Evolutionary conservation across 2,113 vertebrate genomes (phyloP).

Genomic region (Leptosomus discolor): DNA sequence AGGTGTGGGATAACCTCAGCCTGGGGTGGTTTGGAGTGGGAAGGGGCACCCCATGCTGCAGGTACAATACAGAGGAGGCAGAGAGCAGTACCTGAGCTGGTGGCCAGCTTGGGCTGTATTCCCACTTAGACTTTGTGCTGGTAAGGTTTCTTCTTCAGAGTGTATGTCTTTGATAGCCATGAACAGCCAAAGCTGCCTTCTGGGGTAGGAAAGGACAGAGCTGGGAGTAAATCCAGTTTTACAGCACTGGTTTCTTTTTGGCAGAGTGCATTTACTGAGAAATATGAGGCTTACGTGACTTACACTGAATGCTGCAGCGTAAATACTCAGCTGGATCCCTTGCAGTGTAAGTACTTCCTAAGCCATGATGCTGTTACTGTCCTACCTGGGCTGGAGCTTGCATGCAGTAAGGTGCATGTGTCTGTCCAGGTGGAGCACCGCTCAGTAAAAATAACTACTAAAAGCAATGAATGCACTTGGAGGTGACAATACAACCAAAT

Average conservation of each 20-base stretch:
- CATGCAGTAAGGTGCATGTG: rapidly evolving
- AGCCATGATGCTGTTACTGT: not conserved
- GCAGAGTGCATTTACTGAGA: not conserved
- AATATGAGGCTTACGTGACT: not conserved
- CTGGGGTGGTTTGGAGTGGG: not conserved
- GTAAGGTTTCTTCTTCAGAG: not conserved
- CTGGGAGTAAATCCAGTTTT: not conserved
- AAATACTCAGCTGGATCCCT: not conserved
- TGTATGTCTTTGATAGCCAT: not conserved
- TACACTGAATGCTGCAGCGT: rapidly evolving
- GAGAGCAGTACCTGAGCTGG: not conserved
- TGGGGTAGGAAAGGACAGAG: not conserved
- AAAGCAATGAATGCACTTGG: not conserved
- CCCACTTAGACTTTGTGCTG: not conserved
- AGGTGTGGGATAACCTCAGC: not conserved
- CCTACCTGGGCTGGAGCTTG: not conserved
- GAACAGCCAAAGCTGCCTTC: not conserved
- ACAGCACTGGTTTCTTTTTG: not conserved
- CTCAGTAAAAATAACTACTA: not conserved
- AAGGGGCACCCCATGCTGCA: not conserved
- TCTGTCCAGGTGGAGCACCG: not conserved
- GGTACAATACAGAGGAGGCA: not conserved
- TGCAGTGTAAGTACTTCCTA: not conserved
- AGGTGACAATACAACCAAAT: not conserved
- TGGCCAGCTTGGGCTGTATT: not conserved